Percentiles rank a stretch among this genome's conserved stretches.
Evolutionary conservation across 2,113 vertebrate genomes (phyloP).

Genomic region (Albula glossodonta): DNA sequence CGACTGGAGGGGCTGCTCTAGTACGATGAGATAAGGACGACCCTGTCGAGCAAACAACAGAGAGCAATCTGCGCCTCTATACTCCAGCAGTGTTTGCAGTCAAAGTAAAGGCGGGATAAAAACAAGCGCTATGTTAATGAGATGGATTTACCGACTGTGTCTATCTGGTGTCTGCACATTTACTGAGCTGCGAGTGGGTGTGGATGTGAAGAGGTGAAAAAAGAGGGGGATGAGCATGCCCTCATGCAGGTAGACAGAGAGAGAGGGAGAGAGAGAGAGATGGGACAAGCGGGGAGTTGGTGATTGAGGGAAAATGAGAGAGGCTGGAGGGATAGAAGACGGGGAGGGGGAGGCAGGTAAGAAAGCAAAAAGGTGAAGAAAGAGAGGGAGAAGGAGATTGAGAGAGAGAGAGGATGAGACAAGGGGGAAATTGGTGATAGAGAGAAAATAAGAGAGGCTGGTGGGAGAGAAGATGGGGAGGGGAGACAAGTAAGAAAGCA

Average conservation of each 20-base stretch:
- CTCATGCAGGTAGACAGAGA: constrained; percentile 13
- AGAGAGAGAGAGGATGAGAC: not conserved
- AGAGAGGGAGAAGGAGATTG: not conserved
- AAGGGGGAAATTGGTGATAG: not conserved
- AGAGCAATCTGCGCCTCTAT: not conserved
- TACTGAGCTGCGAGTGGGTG: not conserved
- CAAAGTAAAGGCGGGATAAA: not conserved
- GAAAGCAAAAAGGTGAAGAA: not conserved
- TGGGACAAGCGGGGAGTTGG: not conserved
- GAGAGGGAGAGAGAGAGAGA: not conserved
- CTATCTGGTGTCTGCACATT: not conserved
- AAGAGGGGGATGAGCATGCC: not conserved
- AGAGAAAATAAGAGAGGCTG: constrained; percentile 17
- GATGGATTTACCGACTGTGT: not conserved
- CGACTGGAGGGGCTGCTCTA: not conserved
- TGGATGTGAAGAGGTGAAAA: not conserved
- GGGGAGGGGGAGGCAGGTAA: not conserved
- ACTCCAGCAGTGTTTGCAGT: not conserved
- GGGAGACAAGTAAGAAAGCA: not conserved
- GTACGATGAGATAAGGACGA: no score
- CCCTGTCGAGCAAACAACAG: not conserved
- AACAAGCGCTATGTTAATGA: not conserved
- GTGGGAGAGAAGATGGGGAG: constrained; percentile 22
- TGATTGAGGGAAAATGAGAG: constrained; percentile 15
- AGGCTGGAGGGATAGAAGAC: constrained; percentile 20